Conservation (phyloP, 2,888 invertebrate genomes). For the Marronus borbonicus region DNA sequence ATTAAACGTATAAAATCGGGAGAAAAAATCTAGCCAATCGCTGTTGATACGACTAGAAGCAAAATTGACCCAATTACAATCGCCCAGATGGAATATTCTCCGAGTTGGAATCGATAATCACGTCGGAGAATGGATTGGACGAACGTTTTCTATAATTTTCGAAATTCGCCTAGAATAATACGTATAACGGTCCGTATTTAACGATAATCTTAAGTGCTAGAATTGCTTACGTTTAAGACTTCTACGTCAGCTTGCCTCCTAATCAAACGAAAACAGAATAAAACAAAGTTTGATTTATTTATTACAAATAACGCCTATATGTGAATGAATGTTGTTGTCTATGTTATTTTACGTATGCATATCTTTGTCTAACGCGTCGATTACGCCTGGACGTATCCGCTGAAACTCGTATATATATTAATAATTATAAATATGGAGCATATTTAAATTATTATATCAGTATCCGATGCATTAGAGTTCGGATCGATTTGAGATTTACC, state of each 20-base stretch:
- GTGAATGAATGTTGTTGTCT: slow-evolving; percentile 10
- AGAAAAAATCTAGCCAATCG: slow-evolving; percentile 53
- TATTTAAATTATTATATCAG: slow-evolving; percentile 67
- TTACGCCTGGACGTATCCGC: slow-evolving; percentile 4
- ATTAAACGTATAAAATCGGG: background rate
- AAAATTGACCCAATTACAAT: slow-evolving; percentile 68
- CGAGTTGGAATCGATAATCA: slow-evolving; percentile 48
- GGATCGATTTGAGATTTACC: background rate
- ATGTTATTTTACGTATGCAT: background rate
- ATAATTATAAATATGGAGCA: slow-evolving; percentile 69
- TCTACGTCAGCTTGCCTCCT: slow-evolving; percentile 6
- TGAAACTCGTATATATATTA: slow-evolving; percentile 61
- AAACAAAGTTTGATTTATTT: slow-evolving; percentile 22
- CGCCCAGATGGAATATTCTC: slow-evolving; percentile 19
- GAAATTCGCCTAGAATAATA: slow-evolving; percentile 6
- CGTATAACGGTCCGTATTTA: background rate
- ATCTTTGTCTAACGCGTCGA: background rate
- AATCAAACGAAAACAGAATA: background rate
- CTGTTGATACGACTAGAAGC: slow-evolving; percentile 61
- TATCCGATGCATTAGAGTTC: slow-evolving; percentile 52
- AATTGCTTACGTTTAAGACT: background rate
- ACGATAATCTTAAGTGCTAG: background rate
- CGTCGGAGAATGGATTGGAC: background rate
- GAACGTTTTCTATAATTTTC: slow-evolving; percentile 38
- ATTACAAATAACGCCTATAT: slow-evolving; percentile 12